Evolutionary conservation across 2,113 vertebrate species (phyloP).

Genomic region (Smithornis capensis): DNA sequence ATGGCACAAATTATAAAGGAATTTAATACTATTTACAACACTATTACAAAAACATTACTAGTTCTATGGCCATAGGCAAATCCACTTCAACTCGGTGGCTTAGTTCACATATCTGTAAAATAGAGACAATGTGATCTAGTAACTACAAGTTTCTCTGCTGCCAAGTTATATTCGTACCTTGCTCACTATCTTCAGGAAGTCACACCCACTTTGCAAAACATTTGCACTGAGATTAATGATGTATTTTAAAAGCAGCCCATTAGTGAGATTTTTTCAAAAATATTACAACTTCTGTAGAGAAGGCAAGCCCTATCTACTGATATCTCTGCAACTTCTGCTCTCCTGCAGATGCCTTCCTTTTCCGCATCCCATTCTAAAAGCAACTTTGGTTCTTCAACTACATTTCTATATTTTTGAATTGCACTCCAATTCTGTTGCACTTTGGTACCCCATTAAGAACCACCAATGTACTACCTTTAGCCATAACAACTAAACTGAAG

Average conservation of each 20-base stretch:
- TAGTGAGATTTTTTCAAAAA: background rate
- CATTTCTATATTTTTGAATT: background rate
- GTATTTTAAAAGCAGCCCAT: background rate
- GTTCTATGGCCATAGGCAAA: background rate
- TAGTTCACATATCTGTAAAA: background rate
- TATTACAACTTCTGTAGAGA: background rate
- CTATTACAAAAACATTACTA: background rate
- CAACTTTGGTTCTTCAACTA: background rate
- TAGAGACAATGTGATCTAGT: fast-evolving
- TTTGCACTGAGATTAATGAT: background rate
- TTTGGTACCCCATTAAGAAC: background rate
- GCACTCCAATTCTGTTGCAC: background rate
- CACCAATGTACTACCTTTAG: background rate
- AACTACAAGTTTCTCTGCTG: background rate
- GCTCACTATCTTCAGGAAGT: background rate
- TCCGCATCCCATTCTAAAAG: background rate
- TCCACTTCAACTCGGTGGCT: background rate
- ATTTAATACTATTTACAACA: background rate
- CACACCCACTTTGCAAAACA: background rate
- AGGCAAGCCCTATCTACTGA: background rate
- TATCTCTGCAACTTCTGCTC: background rate
- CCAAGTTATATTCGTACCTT: background rate
- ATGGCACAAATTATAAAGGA: background rate
- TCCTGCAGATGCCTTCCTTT: background rate
- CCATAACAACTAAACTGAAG: background rate